A percentile compares a stretch with the other conserved stretches of the same genome.
Evolutionary conservation across 2,888 invertebrate genomes (phyloP).

Genomic region (Cryptus armator): DNA sequence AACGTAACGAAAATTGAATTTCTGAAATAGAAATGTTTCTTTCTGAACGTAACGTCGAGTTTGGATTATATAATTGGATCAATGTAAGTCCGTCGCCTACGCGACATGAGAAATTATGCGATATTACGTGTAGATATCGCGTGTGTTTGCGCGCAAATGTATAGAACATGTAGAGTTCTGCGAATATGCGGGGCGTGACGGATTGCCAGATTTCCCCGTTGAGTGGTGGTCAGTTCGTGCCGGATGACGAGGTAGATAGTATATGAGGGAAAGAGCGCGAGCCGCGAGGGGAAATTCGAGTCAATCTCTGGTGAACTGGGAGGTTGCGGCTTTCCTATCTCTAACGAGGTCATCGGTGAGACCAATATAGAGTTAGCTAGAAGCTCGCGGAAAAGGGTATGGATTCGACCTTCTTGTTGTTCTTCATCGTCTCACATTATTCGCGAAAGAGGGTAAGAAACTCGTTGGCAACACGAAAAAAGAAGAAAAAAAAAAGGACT

Average conservation of each 20-base stretch:
- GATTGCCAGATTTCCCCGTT: conserved; percentile 46
- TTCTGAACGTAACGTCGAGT: not conserved
- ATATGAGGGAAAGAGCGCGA: not conserved
- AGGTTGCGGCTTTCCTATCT: conserved; percentile 49
- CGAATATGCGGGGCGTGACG: conserved; percentile 41
- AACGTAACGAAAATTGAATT: conserved; percentile 5
- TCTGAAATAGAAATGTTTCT: not conserved
- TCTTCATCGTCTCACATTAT: conserved; percentile 30
- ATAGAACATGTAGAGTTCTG: not conserved
- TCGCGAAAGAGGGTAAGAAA: conserved; percentile 15
- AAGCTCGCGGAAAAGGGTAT: conserved; percentile 32
- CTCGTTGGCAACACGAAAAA: not conserved
- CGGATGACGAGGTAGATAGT: conserved; percentile 37
- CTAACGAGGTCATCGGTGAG: conserved; percentile 58
- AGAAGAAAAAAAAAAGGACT: not conserved
- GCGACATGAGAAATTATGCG: not conserved
- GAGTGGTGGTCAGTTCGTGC: conserved; percentile 42
- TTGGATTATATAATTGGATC: conserved; percentile 18
- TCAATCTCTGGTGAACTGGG: conserved; percentile 60
- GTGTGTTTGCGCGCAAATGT: not conserved
- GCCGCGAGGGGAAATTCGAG: conserved; percentile 56
- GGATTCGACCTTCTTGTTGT: conserved; percentile 21
- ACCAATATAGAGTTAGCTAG: conserved; percentile 37
- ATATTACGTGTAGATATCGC: not conserved
- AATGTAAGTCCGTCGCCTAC: not conserved